phyloP scores from a whole-genome alignment of 2,113 vertebrate species.

The Neoarius graeffei region DNA sequence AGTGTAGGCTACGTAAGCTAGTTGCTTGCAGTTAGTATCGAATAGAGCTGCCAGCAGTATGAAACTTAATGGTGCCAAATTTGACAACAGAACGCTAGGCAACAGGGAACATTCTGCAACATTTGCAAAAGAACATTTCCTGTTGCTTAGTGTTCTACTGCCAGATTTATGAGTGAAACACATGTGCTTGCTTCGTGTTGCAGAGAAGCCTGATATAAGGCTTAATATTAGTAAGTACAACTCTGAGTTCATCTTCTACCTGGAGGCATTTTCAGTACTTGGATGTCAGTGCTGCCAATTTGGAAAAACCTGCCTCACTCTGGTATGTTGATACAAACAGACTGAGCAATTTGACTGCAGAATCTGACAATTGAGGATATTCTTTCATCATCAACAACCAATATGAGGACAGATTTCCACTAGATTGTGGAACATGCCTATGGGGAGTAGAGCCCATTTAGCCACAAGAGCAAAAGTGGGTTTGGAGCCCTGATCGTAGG shows the following conservation, averaged over 20 bases:
- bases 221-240: too few relatives aligned
- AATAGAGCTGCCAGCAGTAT: not conserved
- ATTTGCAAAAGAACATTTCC: not conserved
- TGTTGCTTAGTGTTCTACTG: not conserved
- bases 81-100: not conserved
- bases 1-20: not conserved
- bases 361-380: not conserved
- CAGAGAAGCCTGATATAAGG: too few relatives aligned
- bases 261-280: not conserved
- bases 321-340: not conserved
- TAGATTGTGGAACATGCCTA: too few relatives aligned
- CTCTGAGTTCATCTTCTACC: not conserved
- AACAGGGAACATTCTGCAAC: not conserved
- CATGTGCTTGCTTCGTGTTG: not conserved
- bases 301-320: not conserved
- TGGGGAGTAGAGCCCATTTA: too few relatives aligned
- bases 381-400: not conserved
- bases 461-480: too few relatives aligned
- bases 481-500: too few relatives aligned
- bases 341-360: not conserved
- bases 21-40: not conserved
- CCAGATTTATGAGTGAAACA: not conserved
- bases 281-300: not conserved
- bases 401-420: too few relatives aligned
- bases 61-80: not conserved